A percentile compares a stretch with the other conserved stretches of the same genome.
Evolutionary conservation across 2,797 vertebrate genomes (phyloP).

Genomic region (Catharus ustulatus): DNA sequence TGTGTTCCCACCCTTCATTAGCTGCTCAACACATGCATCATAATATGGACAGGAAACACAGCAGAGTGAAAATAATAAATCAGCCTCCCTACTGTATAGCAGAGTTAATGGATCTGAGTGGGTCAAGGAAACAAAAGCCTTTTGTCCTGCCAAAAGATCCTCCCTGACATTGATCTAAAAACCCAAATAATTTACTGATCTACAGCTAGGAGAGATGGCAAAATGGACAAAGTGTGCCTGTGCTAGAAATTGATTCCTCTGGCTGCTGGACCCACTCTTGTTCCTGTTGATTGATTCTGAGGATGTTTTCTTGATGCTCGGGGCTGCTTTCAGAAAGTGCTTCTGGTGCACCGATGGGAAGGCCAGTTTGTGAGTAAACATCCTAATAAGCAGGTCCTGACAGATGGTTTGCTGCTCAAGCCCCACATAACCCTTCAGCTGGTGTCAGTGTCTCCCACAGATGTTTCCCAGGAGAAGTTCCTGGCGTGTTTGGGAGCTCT

Average conservation of each 20-base stretch:
- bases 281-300: neutral
- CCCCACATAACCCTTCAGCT: neutral
- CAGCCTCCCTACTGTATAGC: neutral
- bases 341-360: neutral
- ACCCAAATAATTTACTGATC: neutral
- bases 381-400: conserved; percentile 31
- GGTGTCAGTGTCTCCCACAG: conserved; percentile 3
- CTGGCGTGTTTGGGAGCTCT: accelerated
- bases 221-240: neutral
- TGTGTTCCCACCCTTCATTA: neutral
- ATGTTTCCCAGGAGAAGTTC: conserved; percentile 25
- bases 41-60: neutral
- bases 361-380: conserved; percentile 36
- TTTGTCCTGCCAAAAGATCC: neutral
- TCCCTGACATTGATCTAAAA: neutral
- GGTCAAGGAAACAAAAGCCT: neutral
- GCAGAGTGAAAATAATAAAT: neutral
- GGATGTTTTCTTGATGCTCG: neutral
- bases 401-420: conserved; percentile 39
- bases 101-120: neutral
- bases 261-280: neutral
- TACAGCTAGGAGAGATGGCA: neutral
- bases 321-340: neutral
- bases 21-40: neutral
- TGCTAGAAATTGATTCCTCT: neutral